phyloP scores from a whole-genome alignment of 2,113 vertebrate genomes.

The Uropsilus gracilis region DNA sequence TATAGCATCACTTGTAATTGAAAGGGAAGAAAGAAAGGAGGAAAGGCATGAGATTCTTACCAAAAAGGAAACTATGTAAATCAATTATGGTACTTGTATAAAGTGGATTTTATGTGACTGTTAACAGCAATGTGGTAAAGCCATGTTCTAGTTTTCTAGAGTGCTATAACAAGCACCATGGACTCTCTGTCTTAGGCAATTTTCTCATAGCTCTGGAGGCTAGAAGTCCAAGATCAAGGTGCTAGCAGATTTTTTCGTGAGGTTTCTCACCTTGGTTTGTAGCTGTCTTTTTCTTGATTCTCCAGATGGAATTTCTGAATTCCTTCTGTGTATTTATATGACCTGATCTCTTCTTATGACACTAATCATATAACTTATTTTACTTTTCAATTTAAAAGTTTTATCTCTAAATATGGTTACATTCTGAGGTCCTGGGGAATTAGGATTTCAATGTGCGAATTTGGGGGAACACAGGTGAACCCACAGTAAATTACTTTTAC shows the following conservation, averaged over 20 bases:
- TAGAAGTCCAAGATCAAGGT: background rate
- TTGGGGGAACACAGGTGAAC: background rate
- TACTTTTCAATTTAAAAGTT: background rate
- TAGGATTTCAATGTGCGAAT: background rate
- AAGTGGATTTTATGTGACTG: background rate
- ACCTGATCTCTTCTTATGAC: background rate
- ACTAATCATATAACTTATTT: background rate
- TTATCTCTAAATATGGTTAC: background rate
- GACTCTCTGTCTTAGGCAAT: background rate
- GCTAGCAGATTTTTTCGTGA: background rate
- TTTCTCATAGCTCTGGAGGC: background rate
- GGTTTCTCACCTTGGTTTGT: background rate
- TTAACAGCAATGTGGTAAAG: background rate
- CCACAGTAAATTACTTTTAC: background rate
- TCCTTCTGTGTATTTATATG: background rate
- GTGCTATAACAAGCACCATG: background rate
- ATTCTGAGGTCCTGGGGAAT: background rate
- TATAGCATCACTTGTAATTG: background rate
- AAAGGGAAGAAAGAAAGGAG: background rate
- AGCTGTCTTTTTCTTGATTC: background rate
- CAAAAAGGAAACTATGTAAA: background rate
- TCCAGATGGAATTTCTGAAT: background rate
- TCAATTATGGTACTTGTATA: background rate
- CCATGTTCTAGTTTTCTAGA: background rate
- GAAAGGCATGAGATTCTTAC: background rate